A percentile compares a stretch with the other conserved stretches of the same genome.
Conservation (phyloP, 35 echinoderm and acorn worm genomes). For the Anneissia japonica region DNA sequence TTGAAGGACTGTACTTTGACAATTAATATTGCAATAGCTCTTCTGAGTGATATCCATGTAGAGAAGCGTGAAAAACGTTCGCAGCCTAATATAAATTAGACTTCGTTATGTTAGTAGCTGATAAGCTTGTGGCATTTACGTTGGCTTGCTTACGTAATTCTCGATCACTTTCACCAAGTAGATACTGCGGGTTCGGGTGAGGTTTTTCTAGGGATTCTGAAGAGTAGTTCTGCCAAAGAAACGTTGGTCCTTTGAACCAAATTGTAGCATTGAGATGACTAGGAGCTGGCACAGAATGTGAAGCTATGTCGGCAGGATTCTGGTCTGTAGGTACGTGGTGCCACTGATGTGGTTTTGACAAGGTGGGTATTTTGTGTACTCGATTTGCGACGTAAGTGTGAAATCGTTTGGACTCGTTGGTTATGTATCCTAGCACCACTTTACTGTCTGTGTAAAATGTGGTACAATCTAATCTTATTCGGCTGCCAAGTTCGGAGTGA, state of each 20-base stretch:
- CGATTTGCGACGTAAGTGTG: constrained; percentile 65
- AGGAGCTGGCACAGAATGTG: constrained; percentile 38
- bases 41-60: constrained; percentile 21
- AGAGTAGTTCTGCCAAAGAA: constrained; percentile 39
- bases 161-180: too few species aligned
- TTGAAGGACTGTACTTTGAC: neutral
- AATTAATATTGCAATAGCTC: constrained; percentile 18
- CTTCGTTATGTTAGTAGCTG: too few species aligned
- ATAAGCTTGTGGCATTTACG: neutral
- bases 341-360: constrained; percentile 31
- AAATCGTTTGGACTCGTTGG: constrained; percentile 34
- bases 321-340: constrained; percentile 20
- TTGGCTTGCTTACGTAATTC: neutral
- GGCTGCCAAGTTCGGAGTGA: neutral
- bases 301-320: constrained; percentile 61
- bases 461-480: neutral
- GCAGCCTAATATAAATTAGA: neutral
- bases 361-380: constrained; percentile 39
- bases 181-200: too few species aligned
- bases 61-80: constrained; percentile 46
- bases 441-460: constrained; percentile 21
- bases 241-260: constrained; percentile 67
- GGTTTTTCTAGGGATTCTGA: too few species aligned
- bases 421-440: constrained; percentile 46
- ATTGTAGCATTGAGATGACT: neutral